A percentile compares a stretch with the other conserved stretches of the same genome.
phyloP scores from a whole-genome alignment of 2,113 vertebrate genomes.

The Castor canadensis region DNA sequence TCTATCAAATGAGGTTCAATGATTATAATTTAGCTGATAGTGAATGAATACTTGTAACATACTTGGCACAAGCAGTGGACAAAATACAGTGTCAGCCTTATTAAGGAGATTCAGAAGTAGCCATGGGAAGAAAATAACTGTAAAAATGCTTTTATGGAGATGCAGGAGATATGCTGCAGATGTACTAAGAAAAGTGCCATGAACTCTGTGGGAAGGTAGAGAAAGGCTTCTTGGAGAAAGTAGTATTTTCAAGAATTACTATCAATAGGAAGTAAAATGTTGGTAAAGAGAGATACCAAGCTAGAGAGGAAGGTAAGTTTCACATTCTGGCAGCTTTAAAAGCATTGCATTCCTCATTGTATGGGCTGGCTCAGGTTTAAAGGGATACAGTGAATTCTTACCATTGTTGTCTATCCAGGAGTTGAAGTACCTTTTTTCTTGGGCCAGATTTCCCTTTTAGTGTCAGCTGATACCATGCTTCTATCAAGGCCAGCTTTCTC shows the following conservation, averaged over 20 bases:
- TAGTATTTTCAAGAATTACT: neutral
- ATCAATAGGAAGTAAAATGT: neutral
- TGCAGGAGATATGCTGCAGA: neutral
- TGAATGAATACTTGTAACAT: neutral
- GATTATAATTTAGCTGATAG: slow-evolving; percentile 31
- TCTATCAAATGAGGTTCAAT: neutral
- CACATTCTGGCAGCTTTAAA: neutral
- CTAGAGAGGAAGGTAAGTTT: neutral
- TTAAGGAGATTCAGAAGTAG: neutral
- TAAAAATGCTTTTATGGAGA: neutral
- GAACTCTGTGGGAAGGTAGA: neutral
- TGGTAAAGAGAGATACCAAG: neutral
- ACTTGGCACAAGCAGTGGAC: neutral
- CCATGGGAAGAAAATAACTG: neutral
- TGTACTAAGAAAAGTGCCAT: neutral
- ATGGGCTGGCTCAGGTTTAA: neutral
- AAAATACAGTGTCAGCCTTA: neutral
- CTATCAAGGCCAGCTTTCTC: neutral
- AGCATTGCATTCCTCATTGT: neutral
- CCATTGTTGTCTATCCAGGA: neutral
- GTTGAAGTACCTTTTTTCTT: neutral
- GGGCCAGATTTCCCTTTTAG: neutral
- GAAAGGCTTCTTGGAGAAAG: neutral
- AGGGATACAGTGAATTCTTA: neutral
- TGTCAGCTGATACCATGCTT: neutral